Conservation (phyloP, 2,797 vertebrate species). For the Ispidina picta region DNA sequence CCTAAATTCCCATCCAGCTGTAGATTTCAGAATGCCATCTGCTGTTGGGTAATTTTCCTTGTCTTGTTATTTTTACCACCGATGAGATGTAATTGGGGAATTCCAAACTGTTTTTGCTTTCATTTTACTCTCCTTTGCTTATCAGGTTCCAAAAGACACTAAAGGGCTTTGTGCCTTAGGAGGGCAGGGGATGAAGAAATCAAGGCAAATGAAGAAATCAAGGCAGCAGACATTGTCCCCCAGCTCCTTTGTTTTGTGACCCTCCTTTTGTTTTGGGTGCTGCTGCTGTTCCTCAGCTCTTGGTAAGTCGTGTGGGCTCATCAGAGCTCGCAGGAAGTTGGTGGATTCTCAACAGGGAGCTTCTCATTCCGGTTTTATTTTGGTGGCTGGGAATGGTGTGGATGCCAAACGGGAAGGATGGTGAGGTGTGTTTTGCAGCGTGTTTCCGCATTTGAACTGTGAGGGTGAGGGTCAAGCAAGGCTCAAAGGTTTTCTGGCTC, state of each 20-base stretch:
- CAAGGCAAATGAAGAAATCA: neutral
- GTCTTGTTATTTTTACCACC: neutral
- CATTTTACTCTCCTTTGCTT: neutral
- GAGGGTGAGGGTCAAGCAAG: neutral
- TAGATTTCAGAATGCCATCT: neutral
- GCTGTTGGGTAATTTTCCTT: neutral
- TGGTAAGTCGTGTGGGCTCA: neutral
- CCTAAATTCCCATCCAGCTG: neutral
- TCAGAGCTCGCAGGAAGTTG: neutral
- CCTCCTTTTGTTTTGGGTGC: neutral
- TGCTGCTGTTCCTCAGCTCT: neutral
- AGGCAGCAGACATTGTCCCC: rapidly evolving
- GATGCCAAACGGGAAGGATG: neutral
- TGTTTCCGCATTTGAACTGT: neutral
- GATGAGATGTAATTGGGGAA: neutral
- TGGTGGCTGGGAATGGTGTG: rapidly evolving
- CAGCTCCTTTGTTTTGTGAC: neutral
- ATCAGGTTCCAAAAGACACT: rapidly evolving
- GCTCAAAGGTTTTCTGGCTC: neutral
- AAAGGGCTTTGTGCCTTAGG: rapidly evolving
- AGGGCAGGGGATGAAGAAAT: neutral
- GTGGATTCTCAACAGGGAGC: neutral
- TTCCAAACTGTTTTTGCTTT: neutral
- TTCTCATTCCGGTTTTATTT: neutral
- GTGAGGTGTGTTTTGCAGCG: rapidly evolving